phyloP scores from a whole-genome alignment of 2,888 invertebrate genomes.

The Notodonta dromedarius region DNA sequence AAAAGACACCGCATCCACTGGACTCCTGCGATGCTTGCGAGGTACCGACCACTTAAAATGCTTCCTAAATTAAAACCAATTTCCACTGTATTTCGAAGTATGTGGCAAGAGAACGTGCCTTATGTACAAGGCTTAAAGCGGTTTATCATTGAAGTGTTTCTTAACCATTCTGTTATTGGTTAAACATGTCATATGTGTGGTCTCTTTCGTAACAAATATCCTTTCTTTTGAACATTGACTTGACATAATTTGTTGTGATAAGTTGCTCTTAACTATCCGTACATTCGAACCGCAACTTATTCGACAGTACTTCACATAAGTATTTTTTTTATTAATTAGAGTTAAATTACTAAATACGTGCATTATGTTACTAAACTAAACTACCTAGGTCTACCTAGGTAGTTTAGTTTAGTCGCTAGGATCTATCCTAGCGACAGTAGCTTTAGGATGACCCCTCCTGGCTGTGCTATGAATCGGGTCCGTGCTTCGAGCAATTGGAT shows the following conservation, averaged over 20 bases:
- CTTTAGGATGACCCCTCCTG: too few relatives aligned
- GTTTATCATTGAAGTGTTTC: neutral
- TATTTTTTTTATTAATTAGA: neutral
- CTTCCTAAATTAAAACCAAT: too few relatives aligned
- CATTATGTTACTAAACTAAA: too few relatives aligned
- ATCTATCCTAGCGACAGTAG: too few relatives aligned
- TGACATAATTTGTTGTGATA: conserved; percentile 2
- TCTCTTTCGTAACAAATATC: conserved; percentile 4
- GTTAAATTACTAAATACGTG: neutral
- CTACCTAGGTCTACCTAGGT: too few relatives aligned
- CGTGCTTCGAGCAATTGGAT: too few relatives aligned
- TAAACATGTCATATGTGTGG: conserved; percentile 1
- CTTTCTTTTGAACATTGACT: conserved; percentile 4
- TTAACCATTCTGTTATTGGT: neutral
- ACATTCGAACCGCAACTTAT: conserved; percentile 1
- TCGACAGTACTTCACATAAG: neutral
- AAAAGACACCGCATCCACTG: too few relatives aligned
- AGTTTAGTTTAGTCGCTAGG: too few relatives aligned
- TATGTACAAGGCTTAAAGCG: neutral
- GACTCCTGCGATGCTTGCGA: too few relatives aligned
- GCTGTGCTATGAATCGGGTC: too few relatives aligned
- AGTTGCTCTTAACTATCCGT: neutral
- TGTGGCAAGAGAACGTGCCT: neutral
- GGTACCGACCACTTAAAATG: too few relatives aligned
- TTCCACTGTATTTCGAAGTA: too few relatives aligned